Percentiles rank a stretch among this genome's conserved stretches.
These are phyloP conservation scores for Ophthalmolycus amberensis DNA, from an alignment of 2,113 vertebrate genomes.

Conservation along the genomic window DNA sequence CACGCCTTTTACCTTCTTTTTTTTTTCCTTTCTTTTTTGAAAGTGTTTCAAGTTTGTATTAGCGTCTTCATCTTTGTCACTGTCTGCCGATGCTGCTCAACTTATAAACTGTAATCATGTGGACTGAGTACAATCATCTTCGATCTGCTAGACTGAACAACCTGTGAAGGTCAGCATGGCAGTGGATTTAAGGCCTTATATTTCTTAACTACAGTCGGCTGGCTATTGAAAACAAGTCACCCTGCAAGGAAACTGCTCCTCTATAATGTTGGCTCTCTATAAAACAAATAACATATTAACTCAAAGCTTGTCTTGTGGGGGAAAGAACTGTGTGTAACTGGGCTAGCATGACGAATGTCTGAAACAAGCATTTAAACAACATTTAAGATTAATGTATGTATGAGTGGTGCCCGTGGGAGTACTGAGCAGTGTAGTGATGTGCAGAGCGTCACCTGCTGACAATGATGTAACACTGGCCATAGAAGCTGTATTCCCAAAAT, in stretches of 20 bases:
- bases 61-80: constrained; percentile 38
- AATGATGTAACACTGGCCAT: neutral
- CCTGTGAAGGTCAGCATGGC: constrained; percentile 60
- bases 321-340: constrained; percentile 20
- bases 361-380: constrained; percentile 48
- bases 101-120: constrained; percentile 54
- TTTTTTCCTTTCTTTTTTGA: constrained; percentile 11
- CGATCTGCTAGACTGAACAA: constrained; percentile 55
- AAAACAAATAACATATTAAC: constrained; percentile 34
- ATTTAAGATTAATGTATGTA: constrained; percentile 13
- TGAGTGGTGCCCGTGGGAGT: constrained; percentile 4
- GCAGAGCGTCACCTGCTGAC: constrained; percentile 41
- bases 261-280: constrained; percentile 17
- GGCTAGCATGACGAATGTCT: constrained; percentile 48
- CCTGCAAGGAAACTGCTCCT: constrained; percentile 31
- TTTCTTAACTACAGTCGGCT: constrained; percentile 31
- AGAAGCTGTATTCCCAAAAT: neutral
- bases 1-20: constrained; percentile 43
- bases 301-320: constrained; percentile 44
- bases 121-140: constrained; percentile 52
- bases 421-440: constrained; percentile 14
- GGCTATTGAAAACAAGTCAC: constrained; percentile 40
- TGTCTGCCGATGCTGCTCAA: constrained; percentile 34
- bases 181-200: constrained; percentile 42
- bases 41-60: constrained; percentile 47